phyloP scores from a whole-genome alignment of 2,888 invertebrate genomes.

The Drosophila tripunctata region DNA sequence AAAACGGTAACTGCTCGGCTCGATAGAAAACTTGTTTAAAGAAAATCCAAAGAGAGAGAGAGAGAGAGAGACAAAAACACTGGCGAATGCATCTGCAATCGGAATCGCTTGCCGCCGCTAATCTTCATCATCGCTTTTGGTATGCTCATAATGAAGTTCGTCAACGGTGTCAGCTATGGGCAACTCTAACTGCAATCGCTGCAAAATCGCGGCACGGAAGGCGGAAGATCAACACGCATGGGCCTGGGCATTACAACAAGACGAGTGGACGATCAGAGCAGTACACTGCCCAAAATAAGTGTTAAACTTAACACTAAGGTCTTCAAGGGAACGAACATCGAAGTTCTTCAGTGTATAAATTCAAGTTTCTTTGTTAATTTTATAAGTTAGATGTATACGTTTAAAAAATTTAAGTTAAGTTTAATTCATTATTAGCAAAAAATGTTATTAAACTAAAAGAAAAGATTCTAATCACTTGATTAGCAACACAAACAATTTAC shows the following conservation, averaged over 20 bases:
- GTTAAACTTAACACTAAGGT: not conserved
- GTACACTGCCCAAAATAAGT: not conserved
- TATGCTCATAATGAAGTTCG: slow-evolving; percentile 70
- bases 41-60: slow-evolving; percentile 23
- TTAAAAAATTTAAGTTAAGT: too few species aligned
- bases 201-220: slow-evolving; percentile 36
- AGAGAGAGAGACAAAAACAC: not conserved
- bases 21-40: slow-evolving; percentile 55
- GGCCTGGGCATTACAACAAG: slow-evolving; percentile 48
- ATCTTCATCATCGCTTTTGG: slow-evolving; percentile 67
- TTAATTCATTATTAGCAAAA: too few species aligned
- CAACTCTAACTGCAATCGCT: slow-evolving; percentile 60
- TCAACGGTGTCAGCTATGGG: slow-evolving; percentile 79
- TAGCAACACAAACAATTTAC: too few species aligned
- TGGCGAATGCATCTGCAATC: slow-evolving; percentile 77
- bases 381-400: too few species aligned
- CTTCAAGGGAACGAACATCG: too few species aligned
- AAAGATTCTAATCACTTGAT: too few species aligned
- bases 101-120: slow-evolving; percentile 68
- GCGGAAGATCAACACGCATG: slow-evolving; percentile 74
- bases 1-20: slow-evolving; percentile 34
- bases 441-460: too few species aligned
- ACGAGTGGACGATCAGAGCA: not conserved
- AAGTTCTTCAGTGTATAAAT: too few species aligned
- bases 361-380: too few species aligned